Percentiles rank a stretch among this genome's conserved stretches.
These are phyloP conservation scores for Crotalus helleri DNA, from an alignment of 2,113 vertebrate genomes.

Conservation along the genomic window DNA sequence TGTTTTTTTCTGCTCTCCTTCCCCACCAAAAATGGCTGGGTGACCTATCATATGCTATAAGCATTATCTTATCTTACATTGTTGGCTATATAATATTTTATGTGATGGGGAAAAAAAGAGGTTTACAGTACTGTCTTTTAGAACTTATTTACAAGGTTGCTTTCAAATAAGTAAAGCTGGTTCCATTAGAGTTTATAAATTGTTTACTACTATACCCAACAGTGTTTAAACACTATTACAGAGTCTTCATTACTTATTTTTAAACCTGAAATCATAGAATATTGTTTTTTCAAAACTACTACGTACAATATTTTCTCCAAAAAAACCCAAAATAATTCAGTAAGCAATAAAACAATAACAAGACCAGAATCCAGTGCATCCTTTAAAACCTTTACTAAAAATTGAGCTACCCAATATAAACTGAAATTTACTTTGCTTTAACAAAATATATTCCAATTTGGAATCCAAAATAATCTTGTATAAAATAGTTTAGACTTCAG, in stretches of 20 bases:
- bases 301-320: conserved; percentile 1
- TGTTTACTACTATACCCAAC: conserved; percentile 13
- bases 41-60: neutral
- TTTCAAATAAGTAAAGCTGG: conserved; percentile 32
- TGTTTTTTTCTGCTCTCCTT: too few relatives aligned
- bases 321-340: neutral
- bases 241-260: neutral
- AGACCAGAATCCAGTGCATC: conserved; percentile 64
- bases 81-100: neutral
- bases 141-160: neutral
- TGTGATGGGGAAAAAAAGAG: neutral
- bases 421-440: conserved; percentile 42
- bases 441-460: conserved; percentile 53
- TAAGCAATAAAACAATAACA: conserved; percentile 45
- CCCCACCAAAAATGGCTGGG: neutral
- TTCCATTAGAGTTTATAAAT: conserved; percentile 27
- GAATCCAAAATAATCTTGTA: conserved; percentile 44
- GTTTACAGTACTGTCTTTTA: neutral
- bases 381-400: conserved; percentile 47
- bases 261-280: neutral
- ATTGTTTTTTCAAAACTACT: neutral
- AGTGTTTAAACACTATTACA: neutral
- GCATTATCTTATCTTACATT: neutral
- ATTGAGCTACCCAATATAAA: conserved; percentile 47
- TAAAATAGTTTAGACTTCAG: conserved; percentile 39